phyloP scores from a whole-genome alignment of 2,797 vertebrate species.

The Alauda arvensis region DNA sequence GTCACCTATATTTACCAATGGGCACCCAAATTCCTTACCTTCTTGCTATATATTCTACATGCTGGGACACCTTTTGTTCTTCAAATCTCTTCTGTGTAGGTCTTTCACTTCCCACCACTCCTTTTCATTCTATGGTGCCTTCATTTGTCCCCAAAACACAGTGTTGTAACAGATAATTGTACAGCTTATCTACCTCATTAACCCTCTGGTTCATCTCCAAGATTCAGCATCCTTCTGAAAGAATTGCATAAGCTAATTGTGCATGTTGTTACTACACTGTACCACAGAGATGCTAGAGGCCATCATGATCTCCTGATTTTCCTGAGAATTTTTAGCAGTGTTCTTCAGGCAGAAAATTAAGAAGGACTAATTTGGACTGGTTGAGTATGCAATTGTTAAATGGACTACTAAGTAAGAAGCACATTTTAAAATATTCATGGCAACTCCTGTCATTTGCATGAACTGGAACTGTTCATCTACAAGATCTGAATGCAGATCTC shows the following conservation, averaged over 20 bases:
- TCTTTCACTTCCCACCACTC: not conserved
- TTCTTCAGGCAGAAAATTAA: not conserved
- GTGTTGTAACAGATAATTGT: rapidly evolving
- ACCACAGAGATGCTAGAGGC: not conserved
- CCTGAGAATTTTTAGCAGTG: not conserved
- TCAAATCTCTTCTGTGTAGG: not conserved
- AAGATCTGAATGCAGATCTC: not conserved
- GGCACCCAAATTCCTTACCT: not conserved
- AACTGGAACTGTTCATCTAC: not conserved
- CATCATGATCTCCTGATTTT: not conserved
- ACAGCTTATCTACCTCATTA: rapidly evolving
- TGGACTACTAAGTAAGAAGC: not conserved
- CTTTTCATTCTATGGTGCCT: not conserved
- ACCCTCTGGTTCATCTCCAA: not conserved
- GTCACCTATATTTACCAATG: not conserved
- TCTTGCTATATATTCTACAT: not conserved
- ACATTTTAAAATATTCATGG: not conserved
- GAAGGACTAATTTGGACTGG: not conserved
- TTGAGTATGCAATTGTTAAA: not conserved
- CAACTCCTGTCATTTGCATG: not conserved
- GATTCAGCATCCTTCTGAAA: not conserved
- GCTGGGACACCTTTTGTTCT: not conserved
- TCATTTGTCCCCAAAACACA: not conserved
- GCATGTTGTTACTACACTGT: not conserved
- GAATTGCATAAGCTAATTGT: not conserved